Evolutionary conservation across 2,888 invertebrate species (phyloP).

Genomic region (Philereme vetulata): DNA sequence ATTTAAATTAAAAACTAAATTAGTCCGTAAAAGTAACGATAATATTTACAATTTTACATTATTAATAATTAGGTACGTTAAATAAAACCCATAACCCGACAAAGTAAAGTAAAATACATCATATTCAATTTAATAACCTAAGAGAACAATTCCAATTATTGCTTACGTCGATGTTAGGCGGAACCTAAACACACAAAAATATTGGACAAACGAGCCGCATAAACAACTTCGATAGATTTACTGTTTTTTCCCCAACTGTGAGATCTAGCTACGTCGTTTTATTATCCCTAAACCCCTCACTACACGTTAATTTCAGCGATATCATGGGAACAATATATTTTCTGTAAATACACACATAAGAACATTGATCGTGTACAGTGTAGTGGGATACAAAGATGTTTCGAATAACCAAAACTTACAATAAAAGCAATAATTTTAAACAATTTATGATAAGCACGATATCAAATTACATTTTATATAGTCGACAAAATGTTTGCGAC

Average conservation of each 20-base stretch:
- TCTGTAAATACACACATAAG: no score
- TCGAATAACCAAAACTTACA: not conserved
- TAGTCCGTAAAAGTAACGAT: conserved; percentile 30
- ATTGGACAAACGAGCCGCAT: not conserved
- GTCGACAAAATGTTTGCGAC: not conserved
- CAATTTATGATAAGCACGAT: not conserved
- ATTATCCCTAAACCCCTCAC: no score
- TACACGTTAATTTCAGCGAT: no score
- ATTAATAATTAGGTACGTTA: conserved; percentile 32
- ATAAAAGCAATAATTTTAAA: not conserved
- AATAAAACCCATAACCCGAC: conserved; percentile 46
- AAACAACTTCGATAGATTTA: not conserved
- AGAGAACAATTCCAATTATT: conserved; percentile 47
- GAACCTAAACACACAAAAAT: conserved; percentile 41
- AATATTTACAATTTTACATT: conserved; percentile 37
- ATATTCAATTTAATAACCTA: conserved; percentile 4
- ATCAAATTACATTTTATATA: not conserved
- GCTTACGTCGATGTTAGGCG: conserved; percentile 68
- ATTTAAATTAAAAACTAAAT: conserved; percentile 21
- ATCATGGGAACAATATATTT: no score
- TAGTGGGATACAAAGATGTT: not conserved
- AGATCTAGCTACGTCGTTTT: no score
- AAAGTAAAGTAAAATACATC: conserved; percentile 32
- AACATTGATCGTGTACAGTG: no score
- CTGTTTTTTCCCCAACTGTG: no score